These are phyloP conservation scores for Cerceris ruficornis DNA, from an alignment of 2,888 invertebrate genomes.

Conservation along the genomic window DNA sequence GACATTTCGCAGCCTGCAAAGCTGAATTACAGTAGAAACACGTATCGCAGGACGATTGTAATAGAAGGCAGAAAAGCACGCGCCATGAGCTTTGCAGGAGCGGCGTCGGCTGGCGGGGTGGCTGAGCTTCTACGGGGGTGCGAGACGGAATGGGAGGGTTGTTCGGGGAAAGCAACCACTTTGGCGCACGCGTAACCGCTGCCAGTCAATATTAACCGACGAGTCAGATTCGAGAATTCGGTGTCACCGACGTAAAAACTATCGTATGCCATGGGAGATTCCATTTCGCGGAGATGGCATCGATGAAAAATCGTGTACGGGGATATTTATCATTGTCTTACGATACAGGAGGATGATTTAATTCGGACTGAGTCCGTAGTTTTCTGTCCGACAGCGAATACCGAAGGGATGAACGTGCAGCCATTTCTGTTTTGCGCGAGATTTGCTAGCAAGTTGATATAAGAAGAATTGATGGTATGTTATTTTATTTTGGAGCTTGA, in stretches of 20 bases:
- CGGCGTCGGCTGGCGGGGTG: constrained; percentile 46
- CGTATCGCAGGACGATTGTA: constrained; percentile 44
- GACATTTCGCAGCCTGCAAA: neutral
- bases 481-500: no score
- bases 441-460: no score
- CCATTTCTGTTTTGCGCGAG: no score
- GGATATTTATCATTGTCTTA: no score
- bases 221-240: constrained; percentile 58
- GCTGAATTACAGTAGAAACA: constrained; percentile 32
- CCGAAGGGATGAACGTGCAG: no score
- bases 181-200: constrained; percentile 79
- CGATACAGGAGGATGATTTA: no score
- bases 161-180: constrained; percentile 66
- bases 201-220: constrained; percentile 79
- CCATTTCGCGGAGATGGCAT: neutral
- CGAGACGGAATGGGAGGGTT: constrained; percentile 69
- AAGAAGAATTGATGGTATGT: no score
- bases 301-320: neutral
- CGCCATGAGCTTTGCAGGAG: constrained; percentile 54
- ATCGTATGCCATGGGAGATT: constrained; percentile 6
- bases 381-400: no score
- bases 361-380: no score
- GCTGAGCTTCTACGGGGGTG: constrained; percentile 51
- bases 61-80: constrained; percentile 50
- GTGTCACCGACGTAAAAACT: constrained; percentile 59